Conservation (phyloP, 2,113 vertebrate genomes). For the Struthio camelus region DNA sequence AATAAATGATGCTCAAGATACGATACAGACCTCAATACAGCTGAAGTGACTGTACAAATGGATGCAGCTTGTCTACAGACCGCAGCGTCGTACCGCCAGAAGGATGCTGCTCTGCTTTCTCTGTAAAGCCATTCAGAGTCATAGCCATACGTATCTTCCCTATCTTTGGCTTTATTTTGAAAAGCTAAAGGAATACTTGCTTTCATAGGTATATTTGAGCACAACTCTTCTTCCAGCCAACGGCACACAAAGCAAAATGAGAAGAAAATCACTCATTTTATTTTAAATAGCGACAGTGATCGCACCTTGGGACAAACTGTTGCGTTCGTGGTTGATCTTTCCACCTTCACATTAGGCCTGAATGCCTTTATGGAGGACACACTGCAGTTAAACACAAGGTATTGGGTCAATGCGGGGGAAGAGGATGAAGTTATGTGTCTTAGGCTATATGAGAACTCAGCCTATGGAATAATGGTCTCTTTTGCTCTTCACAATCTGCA, state of each 20-base stretch:
- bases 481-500: slow-evolving; percentile 22
- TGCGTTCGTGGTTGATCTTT: not conserved
- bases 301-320: not conserved
- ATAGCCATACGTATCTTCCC: not conserved
- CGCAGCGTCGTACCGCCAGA: not conserved
- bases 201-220: not conserved
- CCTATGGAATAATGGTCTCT: not conserved
- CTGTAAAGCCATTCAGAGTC: not conserved
- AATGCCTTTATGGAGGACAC: not conserved
- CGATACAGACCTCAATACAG: not conserved
- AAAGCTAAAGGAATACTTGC: not conserved
- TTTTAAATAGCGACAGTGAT: not conserved
- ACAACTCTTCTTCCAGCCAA: not conserved
- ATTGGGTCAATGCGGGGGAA: not conserved
- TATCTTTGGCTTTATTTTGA: not conserved
- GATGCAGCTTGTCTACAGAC: not conserved
- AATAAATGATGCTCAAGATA: not conserved
- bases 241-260: not conserved
- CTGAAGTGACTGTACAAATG: not conserved
- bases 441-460: not conserved
- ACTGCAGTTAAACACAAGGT: not conserved
- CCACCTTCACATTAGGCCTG: not conserved
- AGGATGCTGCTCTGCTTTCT: not conserved
- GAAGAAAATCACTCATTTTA: not conserved
- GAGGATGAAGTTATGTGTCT: not conserved